These are phyloP conservation scores for Sympetrum striolatum DNA, from an alignment of 2,888 invertebrate genomes.

Conservation along the genomic window DNA sequence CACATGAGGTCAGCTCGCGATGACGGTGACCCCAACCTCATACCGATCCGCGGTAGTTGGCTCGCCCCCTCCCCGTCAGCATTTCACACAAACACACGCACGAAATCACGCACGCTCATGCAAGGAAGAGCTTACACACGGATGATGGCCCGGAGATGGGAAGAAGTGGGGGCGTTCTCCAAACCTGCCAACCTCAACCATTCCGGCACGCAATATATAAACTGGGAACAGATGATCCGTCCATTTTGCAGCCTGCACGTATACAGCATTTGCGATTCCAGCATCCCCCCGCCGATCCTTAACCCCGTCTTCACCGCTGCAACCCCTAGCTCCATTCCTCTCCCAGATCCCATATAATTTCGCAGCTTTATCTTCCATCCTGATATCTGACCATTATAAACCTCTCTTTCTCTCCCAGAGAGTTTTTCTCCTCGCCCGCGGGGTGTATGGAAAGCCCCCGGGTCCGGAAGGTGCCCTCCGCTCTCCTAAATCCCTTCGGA, in stretches of 20 bases:
- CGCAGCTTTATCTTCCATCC: constrained; percentile 7
- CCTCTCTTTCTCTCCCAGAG: not conserved
- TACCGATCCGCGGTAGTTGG: constrained; percentile 20
- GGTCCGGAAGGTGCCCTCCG: not conserved
- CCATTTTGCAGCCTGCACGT: constrained; percentile 18
- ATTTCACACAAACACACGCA: constrained; percentile 25
- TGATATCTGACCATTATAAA: constrained; percentile 8
- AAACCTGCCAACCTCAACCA: not conserved
- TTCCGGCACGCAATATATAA: constrained; percentile 27
- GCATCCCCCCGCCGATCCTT: not conserved
- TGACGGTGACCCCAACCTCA: not conserved
- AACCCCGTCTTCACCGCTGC: not conserved
- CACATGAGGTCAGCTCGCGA: constrained; percentile 1
- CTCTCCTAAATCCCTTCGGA: not conserved
- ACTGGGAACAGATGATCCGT: not conserved
- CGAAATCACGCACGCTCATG: not conserved
- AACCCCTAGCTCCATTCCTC: not conserved
- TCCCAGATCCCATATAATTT: not conserved
- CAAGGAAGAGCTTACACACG: not conserved
- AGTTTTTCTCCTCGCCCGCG: not conserved
- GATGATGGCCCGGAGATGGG: not conserved
- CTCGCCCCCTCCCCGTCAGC: not conserved
- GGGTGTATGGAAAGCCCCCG: not conserved
- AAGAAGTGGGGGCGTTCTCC: not conserved
- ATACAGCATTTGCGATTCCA: constrained; percentile 1